Evolutionary conservation across 2,113 vertebrate species (phyloP).

Genomic region (Elephas maximus): DNA sequence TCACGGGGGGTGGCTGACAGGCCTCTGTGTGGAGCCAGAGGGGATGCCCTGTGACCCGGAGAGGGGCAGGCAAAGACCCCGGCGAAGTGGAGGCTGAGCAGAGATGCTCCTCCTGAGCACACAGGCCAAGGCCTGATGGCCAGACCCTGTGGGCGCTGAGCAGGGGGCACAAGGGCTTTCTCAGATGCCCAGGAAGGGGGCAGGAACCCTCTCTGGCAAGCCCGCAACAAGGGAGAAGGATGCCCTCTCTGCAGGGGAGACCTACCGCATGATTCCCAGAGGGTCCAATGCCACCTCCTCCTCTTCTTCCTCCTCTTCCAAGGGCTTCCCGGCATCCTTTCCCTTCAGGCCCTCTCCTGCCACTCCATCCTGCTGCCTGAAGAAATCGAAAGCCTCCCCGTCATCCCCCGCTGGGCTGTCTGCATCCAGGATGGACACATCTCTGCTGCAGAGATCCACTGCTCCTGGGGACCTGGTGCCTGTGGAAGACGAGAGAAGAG

Average conservation of each 20-base stretch:
- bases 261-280: constrained; percentile 92
- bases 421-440: constrained; percentile 78
- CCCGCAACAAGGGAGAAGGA: neutral
- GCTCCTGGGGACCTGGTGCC: constrained; percentile 87
- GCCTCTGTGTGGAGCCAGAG: neutral
- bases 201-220: neutral
- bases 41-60: neutral
- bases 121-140: neutral
- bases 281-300: constrained; percentile 91
- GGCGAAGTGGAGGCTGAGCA: neutral
- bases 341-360: constrained; percentile 57
- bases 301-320: constrained; percentile 81
- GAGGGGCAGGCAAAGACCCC: neutral
- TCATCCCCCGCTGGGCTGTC: constrained; percentile 79
- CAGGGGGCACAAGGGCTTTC: neutral
- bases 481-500: constrained; percentile 75
- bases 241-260: neutral
- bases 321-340: neutral
- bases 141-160: neutral
- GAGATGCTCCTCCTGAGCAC: neutral
- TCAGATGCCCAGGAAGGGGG: neutral
- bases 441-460: constrained; percentile 83
- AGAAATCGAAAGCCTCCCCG: constrained; percentile 90
- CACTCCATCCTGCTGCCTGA: constrained; percentile 86
- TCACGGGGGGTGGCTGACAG: fast-evolving